Base-by-base conservation (phyloP, 2,113 vertebrate genomes). In the Tylochromis polylepis region DNA sequence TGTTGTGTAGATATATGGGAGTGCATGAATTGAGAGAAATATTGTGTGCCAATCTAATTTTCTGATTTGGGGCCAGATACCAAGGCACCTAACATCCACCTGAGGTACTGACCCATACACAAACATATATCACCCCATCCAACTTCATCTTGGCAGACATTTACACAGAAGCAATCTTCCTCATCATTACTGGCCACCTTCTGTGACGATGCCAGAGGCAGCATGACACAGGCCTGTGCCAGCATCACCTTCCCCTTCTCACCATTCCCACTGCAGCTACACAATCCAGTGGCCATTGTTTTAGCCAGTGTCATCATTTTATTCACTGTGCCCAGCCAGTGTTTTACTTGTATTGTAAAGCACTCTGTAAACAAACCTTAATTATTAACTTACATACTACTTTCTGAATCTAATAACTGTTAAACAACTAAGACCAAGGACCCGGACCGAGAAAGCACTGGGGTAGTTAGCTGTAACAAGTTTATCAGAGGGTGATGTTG, bases 101-200 rank as follows among this genome's bases (percentile, higher is more conserved):
- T 78, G 70, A 80, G 4, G 1, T 34, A 79, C 11, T 46, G 75
- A 83, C 55, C 59, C 59, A 38, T 20, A 51, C 67, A 46, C 62
- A 59, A 27, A 67, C 51, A 65, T 55, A 53, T 41, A 55, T 70
- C 1, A 11, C 75, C 36, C 27, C 79, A 43, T 90, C 84, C 83
- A 89, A 79, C 88, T 92, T 85, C 56, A 86, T 81, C 81, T 91
- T 93, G 95, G 88, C 92, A 89, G 82, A 82, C 92, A 90, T 90
- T 92, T 88, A 88, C 85, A 90, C 77, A 89, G 80, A 87, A 22
- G 84, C 87, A 75, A 88, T 93, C 90, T 90, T 94, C 90, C 87
- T 89, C 93, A 90, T 95, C 95, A 95, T 95, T 95, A 96, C 85
- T 56, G n/a, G 60, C 87, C 83, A 87, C 91, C 92, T 84, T 89